Conservation (phyloP, 92 coral and sea anemone species). For the Bergia sp. region DNA sequence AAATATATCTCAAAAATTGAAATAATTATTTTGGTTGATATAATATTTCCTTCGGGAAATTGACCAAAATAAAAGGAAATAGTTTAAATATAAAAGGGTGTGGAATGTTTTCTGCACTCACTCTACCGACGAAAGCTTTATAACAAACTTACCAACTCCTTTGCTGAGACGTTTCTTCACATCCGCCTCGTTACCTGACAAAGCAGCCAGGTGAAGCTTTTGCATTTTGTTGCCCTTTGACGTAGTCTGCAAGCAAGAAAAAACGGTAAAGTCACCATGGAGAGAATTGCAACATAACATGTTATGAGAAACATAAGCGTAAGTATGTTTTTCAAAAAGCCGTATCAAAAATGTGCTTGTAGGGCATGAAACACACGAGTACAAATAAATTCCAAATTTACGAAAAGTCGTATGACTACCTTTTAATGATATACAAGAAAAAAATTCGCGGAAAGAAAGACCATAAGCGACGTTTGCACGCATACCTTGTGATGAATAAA, state of each 20-base stretch:
- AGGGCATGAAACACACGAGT: too few species aligned
- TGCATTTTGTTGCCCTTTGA: slow-evolving; percentile 74
- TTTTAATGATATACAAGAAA: too few species aligned
- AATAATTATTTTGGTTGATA: too few species aligned
- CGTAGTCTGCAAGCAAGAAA: slow-evolving; percentile 44
- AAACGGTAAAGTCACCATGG: not conserved
- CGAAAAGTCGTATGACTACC: too few species aligned
- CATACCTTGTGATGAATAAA: too few species aligned
- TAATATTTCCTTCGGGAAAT: too few species aligned
- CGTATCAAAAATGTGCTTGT: too few species aligned
- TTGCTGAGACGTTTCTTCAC: slow-evolving; percentile 71
- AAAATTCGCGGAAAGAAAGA: too few species aligned
- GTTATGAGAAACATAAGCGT: not conserved
- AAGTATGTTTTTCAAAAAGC: too few species aligned
- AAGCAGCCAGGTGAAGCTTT: slow-evolving; percentile 77
- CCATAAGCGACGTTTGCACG: too few species aligned
- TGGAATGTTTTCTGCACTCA: not conserved
- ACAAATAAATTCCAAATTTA: too few species aligned
- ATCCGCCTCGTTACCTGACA: slow-evolving; percentile 82
- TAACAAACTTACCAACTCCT: slow-evolving; percentile 72
- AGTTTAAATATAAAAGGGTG: not conserved
- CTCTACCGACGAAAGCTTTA: not conserved
- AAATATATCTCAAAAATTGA: too few species aligned
- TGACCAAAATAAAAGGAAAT: not conserved
- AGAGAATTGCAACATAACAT: not conserved